A percentile compares a stretch with the other conserved stretches of the same genome.
phyloP scores from a whole-genome alignment of 2,113 vertebrate genomes.

The Arvicanthis niloticus region DNA sequence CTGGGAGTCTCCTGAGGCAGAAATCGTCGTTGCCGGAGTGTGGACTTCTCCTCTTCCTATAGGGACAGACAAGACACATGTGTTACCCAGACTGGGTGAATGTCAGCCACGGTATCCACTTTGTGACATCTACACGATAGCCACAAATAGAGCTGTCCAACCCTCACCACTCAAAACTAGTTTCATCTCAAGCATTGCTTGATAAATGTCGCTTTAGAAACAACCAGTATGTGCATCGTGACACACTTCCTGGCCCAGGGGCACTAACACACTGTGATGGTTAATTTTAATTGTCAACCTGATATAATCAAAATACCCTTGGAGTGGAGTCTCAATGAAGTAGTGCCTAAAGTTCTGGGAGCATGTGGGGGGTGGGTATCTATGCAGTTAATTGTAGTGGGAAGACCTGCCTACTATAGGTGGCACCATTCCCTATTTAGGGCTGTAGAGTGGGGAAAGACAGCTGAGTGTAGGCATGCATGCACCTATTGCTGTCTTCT shows the following conservation, averaged over 20 bases:
- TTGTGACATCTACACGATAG: not conserved
- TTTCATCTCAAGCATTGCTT: not conserved
- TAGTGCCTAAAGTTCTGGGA: not conserved
- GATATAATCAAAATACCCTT: not conserved
- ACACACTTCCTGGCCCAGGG: not conserved
- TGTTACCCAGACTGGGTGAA: not conserved
- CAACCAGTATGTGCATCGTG: not conserved
- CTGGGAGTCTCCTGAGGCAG: slow-evolving; percentile 54
- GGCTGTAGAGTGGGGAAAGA: not conserved
- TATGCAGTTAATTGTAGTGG: not conserved
- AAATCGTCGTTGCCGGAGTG: slow-evolving; percentile 74
- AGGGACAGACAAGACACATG: not conserved
- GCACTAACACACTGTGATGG: not conserved
- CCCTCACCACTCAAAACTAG: not conserved
- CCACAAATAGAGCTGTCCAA: not conserved
- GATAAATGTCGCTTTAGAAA: not conserved
- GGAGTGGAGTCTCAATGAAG: not conserved
- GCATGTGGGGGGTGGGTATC: not conserved
- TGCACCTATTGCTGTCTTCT: not conserved
- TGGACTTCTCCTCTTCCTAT: slow-evolving; percentile 80
- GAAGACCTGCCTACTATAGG: not conserved
- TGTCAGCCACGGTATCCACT: rapidly evolving
- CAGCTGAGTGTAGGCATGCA: too few relatives aligned
- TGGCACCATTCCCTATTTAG: not conserved
- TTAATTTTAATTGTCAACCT: not conserved